These are phyloP conservation scores for Dromaius novaehollandiae DNA, from an alignment of 2,113 vertebrate genomes.

Conservation along the genomic window DNA sequence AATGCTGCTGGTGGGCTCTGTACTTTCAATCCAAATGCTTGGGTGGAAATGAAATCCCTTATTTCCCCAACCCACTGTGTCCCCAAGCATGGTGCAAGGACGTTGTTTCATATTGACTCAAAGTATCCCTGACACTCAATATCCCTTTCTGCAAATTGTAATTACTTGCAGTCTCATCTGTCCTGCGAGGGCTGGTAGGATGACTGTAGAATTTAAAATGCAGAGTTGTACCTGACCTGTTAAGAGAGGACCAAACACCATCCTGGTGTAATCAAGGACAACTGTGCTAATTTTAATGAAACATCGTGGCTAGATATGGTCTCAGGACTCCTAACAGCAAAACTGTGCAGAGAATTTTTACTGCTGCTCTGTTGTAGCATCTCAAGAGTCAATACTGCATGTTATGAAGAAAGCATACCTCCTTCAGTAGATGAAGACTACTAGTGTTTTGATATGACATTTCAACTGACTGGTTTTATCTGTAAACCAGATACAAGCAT, in stretches of 20 bases:
- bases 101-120: fast-evolving
- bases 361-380: background rate
- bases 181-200: background rate
- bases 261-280: background rate
- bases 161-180: background rate
- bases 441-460: background rate
- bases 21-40: background rate
- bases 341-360: background rate
- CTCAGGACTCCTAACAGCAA: background rate
- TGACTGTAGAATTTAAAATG: background rate
- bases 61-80: background rate
- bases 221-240: background rate
- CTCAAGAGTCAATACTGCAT: background rate
- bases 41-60: background rate
- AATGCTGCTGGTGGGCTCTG: background rate
- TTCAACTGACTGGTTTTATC: conserved; percentile 30
- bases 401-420: background rate
- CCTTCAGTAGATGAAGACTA: background rate
- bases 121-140: background rate
- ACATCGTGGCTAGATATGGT: background rate
- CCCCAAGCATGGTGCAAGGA: fast-evolving
- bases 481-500: background rate
- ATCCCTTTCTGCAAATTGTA: background rate
- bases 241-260: background rate
- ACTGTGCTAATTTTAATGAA: background rate